Base-by-base conservation (phyloP, 2,797 vertebrate genomes). In the Ammospiza maritima region DNA sequence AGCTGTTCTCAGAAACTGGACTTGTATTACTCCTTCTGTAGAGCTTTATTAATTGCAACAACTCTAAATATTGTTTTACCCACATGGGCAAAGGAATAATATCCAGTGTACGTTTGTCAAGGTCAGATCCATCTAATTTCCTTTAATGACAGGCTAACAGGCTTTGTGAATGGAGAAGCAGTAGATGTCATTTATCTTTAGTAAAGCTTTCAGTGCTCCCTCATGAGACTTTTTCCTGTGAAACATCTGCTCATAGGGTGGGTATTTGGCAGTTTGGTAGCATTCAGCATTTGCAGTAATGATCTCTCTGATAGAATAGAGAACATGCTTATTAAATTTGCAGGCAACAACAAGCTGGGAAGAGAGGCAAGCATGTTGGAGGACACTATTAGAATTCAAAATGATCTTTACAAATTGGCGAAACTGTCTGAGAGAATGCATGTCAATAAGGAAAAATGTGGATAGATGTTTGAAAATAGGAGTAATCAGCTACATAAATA, bases 311-410 rank as follows among this genome's bases (percentile, higher is more conserved):
- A 96, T 96, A 95, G 94, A 95, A 95, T 87, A 89, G 96, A 95
- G 93, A 96, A 93, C 94, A 96, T 82, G 92, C 94, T 96, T 96
- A 95, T 96, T 96, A 96, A 96, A 96, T 96, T 96, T 96, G 83
- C 88, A 82, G 93, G 93, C 93, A 95, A 79, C 95, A 91, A 91
- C 93, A 95, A 95, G 93, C 96, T 95, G 94, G 93, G 90, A 96
- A 95, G 86, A 95, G 92, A 88, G 82, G 92, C 94, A 95, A 82
- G 90, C 83, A 82, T 96, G 94, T 95, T 96, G 93, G 93, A 95
- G 83, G 88, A 96, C 93, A 95, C 90, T 81, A 82, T 94, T 96
- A 94, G 96, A 95, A 96, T 96, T 95, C 92, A 73, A 77, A 95
- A 95, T 94, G n/a, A 89, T 95, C 90, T 89, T 90, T 89, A 93